phyloP scores from a whole-genome alignment of 1,140 invertebrate species.

The Schlechtendalia chinensis region DNA sequence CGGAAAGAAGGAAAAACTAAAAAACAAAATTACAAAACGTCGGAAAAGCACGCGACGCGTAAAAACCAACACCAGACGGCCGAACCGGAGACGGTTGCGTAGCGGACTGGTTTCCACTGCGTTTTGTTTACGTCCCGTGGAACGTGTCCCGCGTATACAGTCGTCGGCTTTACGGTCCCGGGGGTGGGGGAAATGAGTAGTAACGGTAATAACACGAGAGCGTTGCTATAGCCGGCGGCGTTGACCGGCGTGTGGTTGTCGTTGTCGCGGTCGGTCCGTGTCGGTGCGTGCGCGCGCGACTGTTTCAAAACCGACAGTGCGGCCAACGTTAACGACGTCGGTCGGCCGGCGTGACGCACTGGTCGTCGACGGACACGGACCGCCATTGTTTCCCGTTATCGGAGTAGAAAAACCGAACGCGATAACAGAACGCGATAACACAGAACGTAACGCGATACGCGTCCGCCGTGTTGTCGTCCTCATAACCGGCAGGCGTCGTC shows the following conservation, averaged over 20 bases:
- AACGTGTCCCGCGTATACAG: conserved; percentile 4
- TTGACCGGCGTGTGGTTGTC: background rate
- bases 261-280: background rate
- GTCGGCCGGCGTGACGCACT: no score
- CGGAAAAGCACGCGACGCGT: background rate
- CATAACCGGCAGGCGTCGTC: no score
- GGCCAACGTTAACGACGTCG: background rate
- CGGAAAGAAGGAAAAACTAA: background rate
- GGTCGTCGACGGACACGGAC: background rate
- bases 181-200: conserved; percentile 28
- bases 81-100: conserved; percentile 2
- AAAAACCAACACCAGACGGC: background rate
- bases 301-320: background rate
- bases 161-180: background rate
- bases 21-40: background rate
- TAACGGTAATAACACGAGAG: conserved; percentile 43
- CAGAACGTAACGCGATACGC: no score
- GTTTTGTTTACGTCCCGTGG: conserved; percentile 44
- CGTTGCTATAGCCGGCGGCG: conserved; percentile 39
- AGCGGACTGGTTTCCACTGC: conserved; percentile 37
- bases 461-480: no score
- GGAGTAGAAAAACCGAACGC: background rate
- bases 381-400: no score
- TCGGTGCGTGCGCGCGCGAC: background rate
- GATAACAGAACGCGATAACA: no score